These are phyloP conservation scores for Rhagium mordax DNA, from an alignment of 2,888 invertebrate genomes.

Conservation along the genomic window DNA sequence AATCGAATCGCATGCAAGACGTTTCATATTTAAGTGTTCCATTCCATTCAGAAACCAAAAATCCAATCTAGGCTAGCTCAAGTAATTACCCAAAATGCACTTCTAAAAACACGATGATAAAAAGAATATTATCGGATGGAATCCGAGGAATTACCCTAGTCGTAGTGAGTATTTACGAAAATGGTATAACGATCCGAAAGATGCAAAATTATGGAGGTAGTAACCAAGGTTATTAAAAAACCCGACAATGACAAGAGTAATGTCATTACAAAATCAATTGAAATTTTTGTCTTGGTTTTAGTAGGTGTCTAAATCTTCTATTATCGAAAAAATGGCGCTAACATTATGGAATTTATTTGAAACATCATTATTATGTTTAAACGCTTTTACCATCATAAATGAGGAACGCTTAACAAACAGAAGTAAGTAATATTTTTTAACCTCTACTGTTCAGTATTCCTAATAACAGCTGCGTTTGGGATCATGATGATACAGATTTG, in stretches of 20 bases:
- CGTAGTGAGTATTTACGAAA: no score
- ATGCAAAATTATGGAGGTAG: neutral
- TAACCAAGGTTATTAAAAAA: neutral
- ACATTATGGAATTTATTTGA: slow-evolving; percentile 95
- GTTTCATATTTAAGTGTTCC: no score
- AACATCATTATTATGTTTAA: slow-evolving; percentile 89
- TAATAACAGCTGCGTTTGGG: no score
- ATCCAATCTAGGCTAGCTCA: no score
- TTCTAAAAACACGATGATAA: no score
- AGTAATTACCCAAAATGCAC: no score
- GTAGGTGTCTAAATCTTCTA: neutral
- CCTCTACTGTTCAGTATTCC: neutral
- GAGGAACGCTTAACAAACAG: slow-evolving; percentile 94
- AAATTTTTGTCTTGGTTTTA: slow-evolving; percentile 30
- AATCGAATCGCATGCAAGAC: no score
- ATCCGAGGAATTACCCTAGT: no score
- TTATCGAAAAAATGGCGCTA: slow-evolving; percentile 76
- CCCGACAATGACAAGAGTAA: slow-evolving; percentile 2
- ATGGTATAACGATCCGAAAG: neutral
- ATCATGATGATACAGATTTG: no score
- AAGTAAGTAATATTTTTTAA: slow-evolving; percentile 74
- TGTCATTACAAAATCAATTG: slow-evolving; percentile 3
- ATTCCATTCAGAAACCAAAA: no score
- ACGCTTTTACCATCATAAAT: slow-evolving; percentile 94
- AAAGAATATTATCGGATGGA: no score